phyloP scores from a whole-genome alignment of 2,888 invertebrate genomes.

The Pterostichus madidus region DNA sequence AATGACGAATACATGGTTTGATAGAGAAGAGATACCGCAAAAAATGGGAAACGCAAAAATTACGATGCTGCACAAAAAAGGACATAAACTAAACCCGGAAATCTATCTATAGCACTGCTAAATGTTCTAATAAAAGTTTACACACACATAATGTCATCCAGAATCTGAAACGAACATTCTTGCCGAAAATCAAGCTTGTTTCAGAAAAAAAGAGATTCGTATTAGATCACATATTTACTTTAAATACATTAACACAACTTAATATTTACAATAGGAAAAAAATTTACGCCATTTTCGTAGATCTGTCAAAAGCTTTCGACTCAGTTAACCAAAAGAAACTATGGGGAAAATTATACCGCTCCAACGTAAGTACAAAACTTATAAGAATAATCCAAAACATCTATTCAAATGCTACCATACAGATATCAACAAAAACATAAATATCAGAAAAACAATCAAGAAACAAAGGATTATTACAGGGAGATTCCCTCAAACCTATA shows the following conservation, averaged over 20 bases:
- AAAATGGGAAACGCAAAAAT: constrained; percentile 4
- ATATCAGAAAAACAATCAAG: constrained; percentile 5
- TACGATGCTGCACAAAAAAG: constrained; percentile 16
- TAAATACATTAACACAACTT: constrained; percentile 21
- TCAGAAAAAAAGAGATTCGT: constrained; percentile 9
- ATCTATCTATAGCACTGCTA: constrained; percentile 7
- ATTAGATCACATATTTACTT: constrained; percentile 43
- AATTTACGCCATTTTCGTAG: constrained; percentile 38
- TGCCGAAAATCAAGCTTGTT: constrained; percentile 2
- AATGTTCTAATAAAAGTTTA: constrained; percentile 22
- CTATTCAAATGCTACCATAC: constrained; percentile 27
- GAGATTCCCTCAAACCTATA: background rate
- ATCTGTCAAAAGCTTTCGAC: constrained; percentile 47
- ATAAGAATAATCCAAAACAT: constrained; percentile 40
- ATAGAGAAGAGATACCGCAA: too few relatives aligned
- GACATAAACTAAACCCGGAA: constrained; percentile 18
- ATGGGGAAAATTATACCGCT: constrained; percentile 29
- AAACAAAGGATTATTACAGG: background rate
- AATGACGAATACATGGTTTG: constrained; percentile 12
- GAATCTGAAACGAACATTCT: constrained; percentile 15
- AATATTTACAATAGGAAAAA: constrained; percentile 24
- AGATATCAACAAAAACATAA: constrained; percentile 19
- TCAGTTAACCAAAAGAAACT: constrained; percentile 26
- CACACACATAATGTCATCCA: constrained; percentile 11
- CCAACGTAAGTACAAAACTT: constrained; percentile 22